phyloP scores from a whole-genome alignment of 2,888 invertebrate species.

The Scaptomyza flava region DNA sequence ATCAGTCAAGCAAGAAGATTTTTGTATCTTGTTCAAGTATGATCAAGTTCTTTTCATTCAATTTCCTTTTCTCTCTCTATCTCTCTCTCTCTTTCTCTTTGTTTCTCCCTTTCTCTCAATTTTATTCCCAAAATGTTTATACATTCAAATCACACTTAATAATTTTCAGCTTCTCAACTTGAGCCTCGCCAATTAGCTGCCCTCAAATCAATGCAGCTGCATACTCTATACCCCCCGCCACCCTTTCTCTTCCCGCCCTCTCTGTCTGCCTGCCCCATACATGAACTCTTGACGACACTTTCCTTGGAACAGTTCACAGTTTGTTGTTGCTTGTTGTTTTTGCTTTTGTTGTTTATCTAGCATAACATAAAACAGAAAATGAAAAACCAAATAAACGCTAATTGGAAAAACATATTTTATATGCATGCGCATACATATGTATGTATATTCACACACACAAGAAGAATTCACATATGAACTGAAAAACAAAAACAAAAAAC shows the following conservation, averaged over 20 bases:
- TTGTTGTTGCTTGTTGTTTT: conserved; percentile 58
- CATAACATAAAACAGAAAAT: conserved; percentile 73
- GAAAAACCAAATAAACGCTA: conserved; percentile 81
- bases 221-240: neutral
- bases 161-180: conserved; percentile 11
- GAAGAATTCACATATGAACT: conserved; percentile 13
- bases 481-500: neutral
- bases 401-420: conserved; percentile 80
- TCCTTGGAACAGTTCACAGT: conserved; percentile 56
- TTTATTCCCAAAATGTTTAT: neutral
- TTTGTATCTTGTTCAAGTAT: neutral
- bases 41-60: neutral
- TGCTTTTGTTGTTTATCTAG: conserved; percentile 60
- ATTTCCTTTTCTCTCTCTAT: neutral
- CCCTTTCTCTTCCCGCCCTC: neutral
- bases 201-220: conserved; percentile 47
- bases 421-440: conserved; percentile 5
- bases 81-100: too few relatives aligned
- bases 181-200: conserved; percentile 45
- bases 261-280: conserved; percentile 2
- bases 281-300: conserved; percentile 55
- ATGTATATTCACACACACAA: too few relatives aligned
- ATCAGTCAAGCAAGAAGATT: too few relatives aligned
- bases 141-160: conserved; percentile 27
- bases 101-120: too few relatives aligned